Evolutionary conservation across 2,113 vertebrate genomes (phyloP), one percentile per base, ranked within the genome.

Genomic region (Oreochromis spilurus): DNA sequence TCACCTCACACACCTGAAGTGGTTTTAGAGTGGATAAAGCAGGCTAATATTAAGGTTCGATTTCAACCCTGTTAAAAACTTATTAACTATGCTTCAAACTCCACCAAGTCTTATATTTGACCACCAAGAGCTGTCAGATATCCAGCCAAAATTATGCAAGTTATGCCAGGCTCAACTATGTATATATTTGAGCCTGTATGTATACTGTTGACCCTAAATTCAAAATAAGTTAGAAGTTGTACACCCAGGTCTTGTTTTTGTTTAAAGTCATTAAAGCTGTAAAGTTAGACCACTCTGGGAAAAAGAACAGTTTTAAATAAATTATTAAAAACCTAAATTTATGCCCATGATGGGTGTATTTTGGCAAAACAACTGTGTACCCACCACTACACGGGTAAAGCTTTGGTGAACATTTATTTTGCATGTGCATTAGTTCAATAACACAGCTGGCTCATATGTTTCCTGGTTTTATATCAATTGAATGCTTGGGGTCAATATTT

Each of bases 51-150:
- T 62, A 62, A 62, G 29, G 29, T 19, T 34, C 9, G 11, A 40
- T 21, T n/a, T 2, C 1, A 67, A 40, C 3, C 6, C 34, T 14
- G 19, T 40, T 40, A 8, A 62, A 65, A 65, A 21, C 0, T 0
- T 12, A 3, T 38, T 12, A 38, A 67, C 62, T 13, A 21, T 38
- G 4, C 11, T 67, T 40, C 36, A 67, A 40, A 14, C 10, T 65
- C 60, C 19, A 38, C 60, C 19, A 40, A n/a, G 36, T 43, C 65
- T 62, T 62, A 62, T 31, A 36, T 62, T 36, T 36, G 58, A 60
- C 58, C 58, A 34, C 16, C 0, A 3, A 67, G 11, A 24, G 3
- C 7, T 13, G 36, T 67, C 19, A 24, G 14, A 40, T 67, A 67
- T 67, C 36, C 62, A 67, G 62, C 7, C 65, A 70, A 24, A 70